These are phyloP conservation scores for Euplexia lucipara DNA, from an alignment of 2,888 invertebrate species.

Conservation along the genomic window DNA sequence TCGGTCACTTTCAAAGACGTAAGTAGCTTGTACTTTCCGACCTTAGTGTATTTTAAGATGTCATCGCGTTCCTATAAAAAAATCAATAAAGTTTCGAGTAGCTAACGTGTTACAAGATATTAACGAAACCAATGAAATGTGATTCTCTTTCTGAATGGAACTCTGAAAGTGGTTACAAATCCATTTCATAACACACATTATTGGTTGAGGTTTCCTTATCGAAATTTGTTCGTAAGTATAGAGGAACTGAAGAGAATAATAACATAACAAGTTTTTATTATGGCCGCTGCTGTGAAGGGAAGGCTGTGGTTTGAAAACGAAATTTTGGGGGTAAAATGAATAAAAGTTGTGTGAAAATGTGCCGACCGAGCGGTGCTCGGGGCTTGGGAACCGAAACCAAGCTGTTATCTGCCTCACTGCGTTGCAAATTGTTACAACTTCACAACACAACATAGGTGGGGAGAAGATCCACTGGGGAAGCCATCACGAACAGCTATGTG, in stretches of 20 bases:
- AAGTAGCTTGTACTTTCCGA: neutral
- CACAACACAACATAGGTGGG: slow-evolving; percentile 19
- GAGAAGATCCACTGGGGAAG: slow-evolving; percentile 19
- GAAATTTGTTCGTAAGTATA: slow-evolving; percentile 20
- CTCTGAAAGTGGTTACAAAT: slow-evolving; percentile 14
- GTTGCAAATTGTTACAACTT: slow-evolving; percentile 54
- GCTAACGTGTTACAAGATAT: slow-evolving; percentile 20
- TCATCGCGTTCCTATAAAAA: neutral
- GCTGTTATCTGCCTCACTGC: slow-evolving; percentile 55
- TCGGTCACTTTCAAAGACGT: slow-evolving; percentile 10
- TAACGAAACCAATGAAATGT: slow-evolving; percentile 29
- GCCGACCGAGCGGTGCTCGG: slow-evolving; percentile 23
- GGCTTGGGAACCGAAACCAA: slow-evolving; percentile 37
- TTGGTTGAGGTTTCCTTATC: slow-evolving; percentile 26
- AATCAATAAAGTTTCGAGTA: slow-evolving; percentile 1
- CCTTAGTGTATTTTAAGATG: slow-evolving; percentile 11
- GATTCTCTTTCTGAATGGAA: slow-evolving; percentile 36
- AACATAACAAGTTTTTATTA: slow-evolving; percentile 23
- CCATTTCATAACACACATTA: slow-evolving; percentile 35
- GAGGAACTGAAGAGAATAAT: slow-evolving; percentile 13
- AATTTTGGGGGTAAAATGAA: slow-evolving; percentile 37
- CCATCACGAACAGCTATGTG: too few relatives aligned
- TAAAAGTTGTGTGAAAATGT: slow-evolving; percentile 50
- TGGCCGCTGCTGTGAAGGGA: neutral
- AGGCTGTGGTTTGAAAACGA: slow-evolving; percentile 16